Evolutionary conservation across 2,797 vertebrate species (phyloP).

Genomic region (Sebastes paucispinis): DNA sequence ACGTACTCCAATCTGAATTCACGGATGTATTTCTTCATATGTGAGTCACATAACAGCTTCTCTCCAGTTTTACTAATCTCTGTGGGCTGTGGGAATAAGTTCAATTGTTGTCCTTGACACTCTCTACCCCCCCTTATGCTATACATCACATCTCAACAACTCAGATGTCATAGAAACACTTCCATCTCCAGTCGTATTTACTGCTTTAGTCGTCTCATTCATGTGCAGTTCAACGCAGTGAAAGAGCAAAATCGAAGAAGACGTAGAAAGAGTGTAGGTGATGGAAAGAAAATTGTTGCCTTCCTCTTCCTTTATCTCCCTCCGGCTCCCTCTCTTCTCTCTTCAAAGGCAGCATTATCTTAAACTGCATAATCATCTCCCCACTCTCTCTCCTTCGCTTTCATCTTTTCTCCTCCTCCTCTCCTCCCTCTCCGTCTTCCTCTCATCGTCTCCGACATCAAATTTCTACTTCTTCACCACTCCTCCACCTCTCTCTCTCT

Average conservation of each 20-base stretch:
- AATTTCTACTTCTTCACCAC: slow-evolving; percentile 11
- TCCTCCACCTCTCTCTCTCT: not conserved
- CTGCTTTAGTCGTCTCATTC: slow-evolving; percentile 6
- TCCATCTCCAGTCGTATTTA: not conserved
- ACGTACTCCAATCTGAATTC: not conserved
- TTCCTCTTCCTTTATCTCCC: not conserved
- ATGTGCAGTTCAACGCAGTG: not conserved
- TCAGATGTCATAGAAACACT: not conserved
- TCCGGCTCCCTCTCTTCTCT: not conserved
- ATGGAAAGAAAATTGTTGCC: slow-evolving; percentile 16
- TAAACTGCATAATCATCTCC: slow-evolving; percentile 29
- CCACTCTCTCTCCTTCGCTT: slow-evolving; percentile 1
- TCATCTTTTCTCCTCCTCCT: slow-evolving; percentile 26
- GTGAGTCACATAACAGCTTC: not conserved
- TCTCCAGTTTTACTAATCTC: not conserved
- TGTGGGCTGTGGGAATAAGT: not conserved
- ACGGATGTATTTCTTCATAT: not conserved
- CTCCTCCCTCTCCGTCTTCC: slow-evolving; percentile 11
- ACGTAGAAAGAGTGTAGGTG: slow-evolving; percentile 18
- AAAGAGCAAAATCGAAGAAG: not conserved
- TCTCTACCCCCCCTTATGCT: not conserved
- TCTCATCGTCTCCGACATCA: slow-evolving; percentile 32
- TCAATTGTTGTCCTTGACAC: not conserved
- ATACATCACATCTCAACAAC: not conserved
- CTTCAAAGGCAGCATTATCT: slow-evolving; percentile 28